phyloP scores from a whole-genome alignment of 2,888 invertebrate species.

The Clivina fossor region DNA sequence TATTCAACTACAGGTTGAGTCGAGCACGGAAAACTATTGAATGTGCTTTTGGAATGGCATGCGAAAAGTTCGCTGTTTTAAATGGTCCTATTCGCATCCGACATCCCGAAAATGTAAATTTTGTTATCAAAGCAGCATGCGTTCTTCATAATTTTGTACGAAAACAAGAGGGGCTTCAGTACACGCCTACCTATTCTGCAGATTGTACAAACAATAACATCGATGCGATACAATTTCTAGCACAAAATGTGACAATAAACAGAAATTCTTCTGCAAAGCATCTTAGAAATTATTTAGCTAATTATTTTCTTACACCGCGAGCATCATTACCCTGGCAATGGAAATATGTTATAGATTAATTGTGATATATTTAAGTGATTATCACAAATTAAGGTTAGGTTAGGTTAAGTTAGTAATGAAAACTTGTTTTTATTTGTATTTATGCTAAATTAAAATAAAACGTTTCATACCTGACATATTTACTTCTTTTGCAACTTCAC shows the following conservation, averaged over 20 bases:
- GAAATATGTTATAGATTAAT: slow-evolving; percentile 29
- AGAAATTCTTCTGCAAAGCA: slow-evolving; percentile 22
- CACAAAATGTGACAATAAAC: slow-evolving; percentile 20
- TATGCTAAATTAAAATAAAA: slow-evolving; percentile 1
- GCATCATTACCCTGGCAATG: slow-evolving; percentile 37
- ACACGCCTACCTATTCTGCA: slow-evolving; percentile 23
- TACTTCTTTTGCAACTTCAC: slow-evolving; percentile 31
- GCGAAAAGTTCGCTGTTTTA: slow-evolving; percentile 39
- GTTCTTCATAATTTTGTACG: slow-evolving; percentile 38
- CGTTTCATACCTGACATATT: slow-evolving; percentile 22
- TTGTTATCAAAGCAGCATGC: slow-evolving; percentile 38
- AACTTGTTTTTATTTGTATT: no score
- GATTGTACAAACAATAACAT: slow-evolving; percentile 21
- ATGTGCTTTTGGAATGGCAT: slow-evolving; percentile 39
- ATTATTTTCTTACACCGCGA: slow-evolving; percentile 34
- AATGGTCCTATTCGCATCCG: slow-evolving; percentile 36
- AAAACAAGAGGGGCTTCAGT: slow-evolving; percentile 35
- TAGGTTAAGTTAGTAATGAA: no score
- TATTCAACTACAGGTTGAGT: slow-evolving; percentile 40
- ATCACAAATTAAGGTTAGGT: no score
- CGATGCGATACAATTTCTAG: slow-evolving; percentile 3
- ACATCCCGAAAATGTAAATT: slow-evolving; percentile 32
- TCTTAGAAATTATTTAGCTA: slow-evolving; percentile 35
- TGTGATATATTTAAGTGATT: no score
- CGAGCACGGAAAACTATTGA: slow-evolving; percentile 35